Evolutionary conservation across 1,140 invertebrate species (phyloP).

Genomic region (Monomorium pharaonis): DNA sequence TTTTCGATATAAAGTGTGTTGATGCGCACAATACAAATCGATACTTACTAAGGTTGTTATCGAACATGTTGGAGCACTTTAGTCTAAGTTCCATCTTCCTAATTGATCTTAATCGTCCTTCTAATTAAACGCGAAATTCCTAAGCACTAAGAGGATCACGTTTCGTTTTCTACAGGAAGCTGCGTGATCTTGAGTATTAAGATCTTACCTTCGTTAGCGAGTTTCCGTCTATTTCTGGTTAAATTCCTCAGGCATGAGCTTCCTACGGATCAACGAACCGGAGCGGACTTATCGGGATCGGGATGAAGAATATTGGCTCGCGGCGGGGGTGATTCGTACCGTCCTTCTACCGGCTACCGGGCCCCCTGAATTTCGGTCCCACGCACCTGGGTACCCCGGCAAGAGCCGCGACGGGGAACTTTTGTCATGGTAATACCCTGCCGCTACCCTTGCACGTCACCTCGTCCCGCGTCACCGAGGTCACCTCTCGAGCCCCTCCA

Average conservation of each 20-base stretch:
- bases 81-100: background rate
- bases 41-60: background rate
- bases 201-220: slow-evolving; percentile 18
- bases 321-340: slow-evolving; percentile 81
- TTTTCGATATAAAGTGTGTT: background rate
- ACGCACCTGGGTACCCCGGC: slow-evolving; percentile 80
- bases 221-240: background rate
- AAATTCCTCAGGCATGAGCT: background rate
- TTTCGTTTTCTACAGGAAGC: slow-evolving; percentile 31
- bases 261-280: slow-evolving; percentile 30
- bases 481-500: slow-evolving; percentile 45
- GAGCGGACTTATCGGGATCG: slow-evolving; percentile 54
- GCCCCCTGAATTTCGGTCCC: slow-evolving; percentile 78
- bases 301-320: slow-evolving; percentile 57
- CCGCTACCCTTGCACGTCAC: slow-evolving; percentile 60
- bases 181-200: slow-evolving; percentile 39
- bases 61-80: background rate
- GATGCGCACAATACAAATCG: background rate
- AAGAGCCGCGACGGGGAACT: slow-evolving; percentile 72
- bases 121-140: slow-evolving; percentile 54
- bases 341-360: slow-evolving; percentile 79
- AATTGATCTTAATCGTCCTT: slow-evolving; percentile 60
- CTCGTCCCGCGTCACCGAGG: slow-evolving; percentile 31
- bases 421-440: slow-evolving; percentile 81
- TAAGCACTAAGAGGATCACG: slow-evolving; percentile 58